Percentiles rank a stretch among this genome's conserved stretches.
These are phyloP conservation scores for Clupea harengus DNA, from an alignment of 2,113 vertebrate species.

Conservation along the genomic window DNA sequence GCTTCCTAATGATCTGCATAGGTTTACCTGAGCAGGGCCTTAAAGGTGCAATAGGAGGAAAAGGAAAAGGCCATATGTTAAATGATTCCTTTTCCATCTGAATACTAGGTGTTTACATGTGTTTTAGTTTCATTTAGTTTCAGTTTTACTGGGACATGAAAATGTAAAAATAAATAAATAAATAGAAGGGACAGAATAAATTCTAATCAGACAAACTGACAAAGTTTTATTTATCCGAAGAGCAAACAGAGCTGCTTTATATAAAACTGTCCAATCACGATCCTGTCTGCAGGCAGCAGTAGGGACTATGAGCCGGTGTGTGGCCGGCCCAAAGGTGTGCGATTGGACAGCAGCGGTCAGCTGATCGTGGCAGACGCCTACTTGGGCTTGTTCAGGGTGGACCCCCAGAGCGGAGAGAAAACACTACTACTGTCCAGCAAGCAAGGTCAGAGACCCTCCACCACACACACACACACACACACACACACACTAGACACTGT, in stretches of 20 bases:
- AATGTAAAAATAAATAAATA: too few relatives aligned
- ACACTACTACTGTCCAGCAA: constrained; percentile 58
- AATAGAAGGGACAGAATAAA: too few relatives aligned
- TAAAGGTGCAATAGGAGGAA: not conserved
- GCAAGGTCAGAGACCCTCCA: constrained; percentile 50
- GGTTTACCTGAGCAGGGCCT: not conserved
- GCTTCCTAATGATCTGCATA: not conserved
- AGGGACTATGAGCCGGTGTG: constrained; percentile 66
- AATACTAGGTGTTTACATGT: too few relatives aligned
- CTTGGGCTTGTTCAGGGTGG: constrained; percentile 64
- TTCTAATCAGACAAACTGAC: too few relatives aligned
- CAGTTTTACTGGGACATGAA: too few relatives aligned
- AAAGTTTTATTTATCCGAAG: not conserved
- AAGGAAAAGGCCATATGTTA: not conserved
- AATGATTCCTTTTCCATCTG: too few relatives aligned
- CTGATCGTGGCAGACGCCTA: constrained; percentile 71
- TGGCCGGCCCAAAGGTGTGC: constrained; percentile 66
- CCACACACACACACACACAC: not conserved
- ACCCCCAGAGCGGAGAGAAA: constrained; percentile 65
- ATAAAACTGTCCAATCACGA: not conserved
- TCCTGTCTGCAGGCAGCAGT: constrained; percentile 58
- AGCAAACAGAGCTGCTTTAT: not conserved
- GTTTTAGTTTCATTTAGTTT: too few relatives aligned
- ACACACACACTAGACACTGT: not conserved
- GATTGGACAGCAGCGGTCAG: constrained; percentile 57